Evolutionary conservation across 2,113 vertebrate species (phyloP), one percentile per base, ranked within the genome.

Genomic region (Dromas ardeola): DNA sequence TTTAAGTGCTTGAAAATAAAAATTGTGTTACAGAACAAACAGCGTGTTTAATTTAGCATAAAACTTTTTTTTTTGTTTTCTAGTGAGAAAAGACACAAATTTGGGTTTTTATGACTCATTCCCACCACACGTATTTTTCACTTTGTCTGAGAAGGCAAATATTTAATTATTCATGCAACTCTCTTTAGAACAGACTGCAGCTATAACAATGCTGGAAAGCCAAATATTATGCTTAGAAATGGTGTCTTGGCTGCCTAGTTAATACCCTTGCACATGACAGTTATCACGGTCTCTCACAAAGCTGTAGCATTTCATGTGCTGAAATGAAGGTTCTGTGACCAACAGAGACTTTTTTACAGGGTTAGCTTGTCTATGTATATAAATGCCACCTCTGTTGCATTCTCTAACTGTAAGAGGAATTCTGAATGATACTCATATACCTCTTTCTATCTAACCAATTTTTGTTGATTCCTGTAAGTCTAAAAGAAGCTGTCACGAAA

Each of bases 91-190:
- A 94, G 91, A 53, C 47, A 79, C 15, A 11, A 34, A 59, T 93
- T 94, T 95, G 73, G 47, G 90, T 91, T 62, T 78, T 87, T 89
- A 85, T 93, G 91, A 96, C 47, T 96, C 86, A 95, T 82, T 93
- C 90, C 56, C 66, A 94, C 89, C 80, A 95, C 80, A 83, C 47
- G 70, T 76, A 93, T 94, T 95, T 95, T 94, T 94, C 65, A 91
- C 70, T 93, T 93, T 82, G 89, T 22, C 61, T 96, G 81, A 89
- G 73, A 89, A 96, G 49, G 65, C 87, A 96, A 95, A 96, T 95
- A 91, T 27, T 96, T 84, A 96, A 69, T 96, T 94, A 97, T 96
- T 96, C 93, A 97, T 93, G 78, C 40, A 85, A 61, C 30, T 67
- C 56, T 86, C 72, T 81, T 87, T 43, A 95, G 56, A 79, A 92